A percentile compares a stretch with the other conserved stretches of the same genome.
Evolutionary conservation across 2,113 vertebrate genomes (phyloP).

Genomic region (Pandion haliaetus): DNA sequence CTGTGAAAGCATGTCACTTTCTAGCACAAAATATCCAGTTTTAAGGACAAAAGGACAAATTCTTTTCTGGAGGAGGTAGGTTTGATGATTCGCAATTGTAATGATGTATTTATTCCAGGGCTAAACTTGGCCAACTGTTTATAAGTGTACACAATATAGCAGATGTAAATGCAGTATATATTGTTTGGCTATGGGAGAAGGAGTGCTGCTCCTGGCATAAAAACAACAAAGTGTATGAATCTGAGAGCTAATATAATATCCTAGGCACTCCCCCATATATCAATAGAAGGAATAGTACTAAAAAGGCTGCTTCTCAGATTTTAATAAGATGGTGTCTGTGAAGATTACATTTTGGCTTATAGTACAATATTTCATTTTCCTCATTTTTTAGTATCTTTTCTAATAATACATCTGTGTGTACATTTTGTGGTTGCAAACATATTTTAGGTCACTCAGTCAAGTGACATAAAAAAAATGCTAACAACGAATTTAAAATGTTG

Average conservation of each 20-base stretch:
- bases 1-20: background rate
- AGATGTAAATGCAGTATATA: background rate
- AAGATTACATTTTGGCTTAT: conserved; percentile 48
- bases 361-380: conserved; percentile 33
- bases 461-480: background rate
- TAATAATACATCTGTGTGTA: background rate
- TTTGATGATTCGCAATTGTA: background rate
- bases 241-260: background rate
- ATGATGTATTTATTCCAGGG: background rate
- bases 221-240: background rate
- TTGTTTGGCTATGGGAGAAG: background rate
- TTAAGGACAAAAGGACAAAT: background rate
- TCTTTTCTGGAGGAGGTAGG: background rate
- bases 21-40: background rate
- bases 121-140: background rate
- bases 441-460: conserved; percentile 33
- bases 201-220: background rate
- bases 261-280: background rate
- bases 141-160: background rate
- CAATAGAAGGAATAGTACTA: background rate
- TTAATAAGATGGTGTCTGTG: conserved; percentile 44
- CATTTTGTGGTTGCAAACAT: background rate
- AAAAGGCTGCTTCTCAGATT: conserved; percentile 20
- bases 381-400: background rate
- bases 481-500: background rate